A percentile compares a stretch with the other conserved stretches of the same genome.
phyloP scores from a whole-genome alignment of 2,888 invertebrate species.

The Microctonus brassicae region DNA sequence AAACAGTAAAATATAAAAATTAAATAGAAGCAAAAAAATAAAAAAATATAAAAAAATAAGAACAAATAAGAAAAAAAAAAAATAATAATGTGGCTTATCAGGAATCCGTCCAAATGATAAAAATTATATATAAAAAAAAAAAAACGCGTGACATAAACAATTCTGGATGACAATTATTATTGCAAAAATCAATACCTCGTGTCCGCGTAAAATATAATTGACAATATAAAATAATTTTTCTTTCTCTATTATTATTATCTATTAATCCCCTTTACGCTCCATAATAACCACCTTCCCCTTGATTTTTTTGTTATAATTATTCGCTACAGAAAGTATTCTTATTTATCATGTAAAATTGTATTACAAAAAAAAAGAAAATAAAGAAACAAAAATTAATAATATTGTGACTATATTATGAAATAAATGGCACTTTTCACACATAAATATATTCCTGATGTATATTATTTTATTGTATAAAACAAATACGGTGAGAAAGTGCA shows the following conservation, averaged over 20 bases:
- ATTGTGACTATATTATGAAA: slow-evolving; percentile 2
- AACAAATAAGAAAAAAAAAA: slow-evolving; percentile 39
- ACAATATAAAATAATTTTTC: slow-evolving; percentile 11
- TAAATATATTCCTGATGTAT: not conserved
- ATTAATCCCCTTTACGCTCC: not conserved
- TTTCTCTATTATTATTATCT: slow-evolving; percentile 5
- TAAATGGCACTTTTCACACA: slow-evolving; percentile 31
- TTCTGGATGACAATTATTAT: slow-evolving; percentile 25
- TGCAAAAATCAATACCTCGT: slow-evolving; percentile 15
- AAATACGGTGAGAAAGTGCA: not conserved
- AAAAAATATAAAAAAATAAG: slow-evolving; percentile 26
- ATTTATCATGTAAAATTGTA: slow-evolving; percentile 5
- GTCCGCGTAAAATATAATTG: slow-evolving; percentile 19
- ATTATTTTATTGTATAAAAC: not conserved
- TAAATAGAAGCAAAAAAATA: slow-evolving; percentile 9
- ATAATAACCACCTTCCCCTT: not conserved
- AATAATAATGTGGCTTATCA: slow-evolving; percentile 59
- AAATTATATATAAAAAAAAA: slow-evolving; percentile 17
- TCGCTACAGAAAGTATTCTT: not conserved
- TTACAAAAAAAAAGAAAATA: not conserved
- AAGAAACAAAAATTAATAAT: slow-evolving; percentile 3
- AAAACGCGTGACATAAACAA: not conserved
- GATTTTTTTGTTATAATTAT: slow-evolving; percentile 1
- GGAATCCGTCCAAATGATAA: slow-evolving; percentile 62
- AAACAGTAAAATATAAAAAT: slow-evolving; percentile 2